Base-by-base conservation (phyloP, 1,140 invertebrate genomes). In the Parasteatoda tepidariorum region DNA sequence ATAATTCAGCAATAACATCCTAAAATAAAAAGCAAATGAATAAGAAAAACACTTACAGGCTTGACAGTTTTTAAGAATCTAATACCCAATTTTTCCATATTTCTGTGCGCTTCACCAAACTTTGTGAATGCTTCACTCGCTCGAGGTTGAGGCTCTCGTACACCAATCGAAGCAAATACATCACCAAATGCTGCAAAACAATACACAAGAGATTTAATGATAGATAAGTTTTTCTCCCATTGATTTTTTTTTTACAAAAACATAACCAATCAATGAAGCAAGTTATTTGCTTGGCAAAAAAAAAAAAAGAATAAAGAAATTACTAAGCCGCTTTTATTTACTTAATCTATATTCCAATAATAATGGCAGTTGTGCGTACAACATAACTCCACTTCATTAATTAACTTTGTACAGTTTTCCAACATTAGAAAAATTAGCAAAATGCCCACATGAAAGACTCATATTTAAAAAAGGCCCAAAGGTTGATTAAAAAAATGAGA, bases 101-200 rank as follows among this genome's bases (percentile, higher is more conserved):
- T 92, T 41, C 97, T 91, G 87, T 99, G 98, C 85, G 96, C 95
- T 85, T 98, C 96, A 0, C 97, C 98, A 90, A 99, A 99, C 85
- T 94, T 93, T 54, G 95, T 92, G 88, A 99, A 99, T 0, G 97
- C 97, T 89, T 99, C 96, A 83, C 96, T 98, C 0, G 98, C 97
- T 75, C 95, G 91, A 2, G 95, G 94, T 88, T 99, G 97, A 0
- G 97, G 96, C 88, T 99, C 98, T 84, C 96, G 91, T 0, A 98
- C 97, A 9, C 97, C 98, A 88, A 99, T 97, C 24, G 92, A 92
- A 15, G 95, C 93, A 90, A 99, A 99, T 15, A 96, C 94, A 88
- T 99, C 97, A 0, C 98, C 98, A 90, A 99, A 96, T 28, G 93
- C 94, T 93, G 92, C 90, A 87, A 93, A 91, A n/a, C n/a, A 64